Evolutionary conservation across 1,140 invertebrate species (phyloP).

Genomic region (Diorhabda carinulata): DNA sequence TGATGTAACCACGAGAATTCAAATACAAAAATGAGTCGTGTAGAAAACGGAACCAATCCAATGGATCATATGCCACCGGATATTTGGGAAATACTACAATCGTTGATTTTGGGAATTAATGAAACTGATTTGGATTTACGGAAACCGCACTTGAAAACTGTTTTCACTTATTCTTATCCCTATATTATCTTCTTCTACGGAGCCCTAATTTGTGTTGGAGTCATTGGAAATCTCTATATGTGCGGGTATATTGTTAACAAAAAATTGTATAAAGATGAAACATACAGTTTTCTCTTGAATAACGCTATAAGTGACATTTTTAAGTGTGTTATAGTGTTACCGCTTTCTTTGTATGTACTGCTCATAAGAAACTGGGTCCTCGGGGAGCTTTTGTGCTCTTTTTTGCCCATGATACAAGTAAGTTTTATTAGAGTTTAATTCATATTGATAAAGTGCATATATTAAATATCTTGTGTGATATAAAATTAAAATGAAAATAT

Average conservation of each 20-base stretch:
- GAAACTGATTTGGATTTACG: constrained; percentile 43
- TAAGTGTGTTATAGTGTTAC: constrained; percentile 64
- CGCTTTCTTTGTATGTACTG: constrained; percentile 63
- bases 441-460: too few species aligned
- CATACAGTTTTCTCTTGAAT: constrained; percentile 64
- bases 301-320: constrained; percentile 64
- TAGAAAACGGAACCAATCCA: not conserved
- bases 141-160: constrained; percentile 48
- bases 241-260: constrained; percentile 57
- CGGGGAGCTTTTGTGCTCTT: constrained; percentile 70
- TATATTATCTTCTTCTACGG: constrained; percentile 64
- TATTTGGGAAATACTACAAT: constrained; percentile 33
- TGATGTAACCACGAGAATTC: not conserved
- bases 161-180: constrained; percentile 56
- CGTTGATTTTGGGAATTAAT: constrained; percentile 37
- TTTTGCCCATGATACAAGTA: constrained; percentile 71
- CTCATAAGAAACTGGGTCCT: constrained; percentile 72
- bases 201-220: constrained; percentile 55
- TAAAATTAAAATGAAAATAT: too few species aligned
- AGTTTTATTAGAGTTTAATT: constrained; percentile 33
- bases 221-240: constrained; percentile 57
- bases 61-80: constrained; percentile 22
- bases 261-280: constrained; percentile 60
- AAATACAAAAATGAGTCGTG: constrained; percentile 8
- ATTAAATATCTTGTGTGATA: too few species aligned